Evolutionary conservation across 2,113 vertebrate species (phyloP).

Genomic region (Triplophysa siluroides): DNA sequence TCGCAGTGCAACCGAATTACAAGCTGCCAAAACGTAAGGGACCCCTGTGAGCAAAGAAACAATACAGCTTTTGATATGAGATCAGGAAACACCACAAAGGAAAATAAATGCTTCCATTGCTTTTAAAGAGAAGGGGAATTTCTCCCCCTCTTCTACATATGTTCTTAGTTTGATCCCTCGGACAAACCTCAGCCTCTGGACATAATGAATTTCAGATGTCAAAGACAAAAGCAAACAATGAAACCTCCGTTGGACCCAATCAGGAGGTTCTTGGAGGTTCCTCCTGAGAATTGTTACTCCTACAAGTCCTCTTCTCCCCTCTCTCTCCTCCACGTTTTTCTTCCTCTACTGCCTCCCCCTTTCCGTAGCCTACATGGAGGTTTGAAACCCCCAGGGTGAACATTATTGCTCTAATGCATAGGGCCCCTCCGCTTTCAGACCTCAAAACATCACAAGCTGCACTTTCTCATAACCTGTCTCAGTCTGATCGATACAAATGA

Average conservation of each 20-base stretch:
- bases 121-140: conserved; percentile 72
- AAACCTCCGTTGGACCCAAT: conserved; percentile 73
- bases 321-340: conserved; percentile 58
- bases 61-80: conserved; percentile 76
- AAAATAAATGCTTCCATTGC: conserved; percentile 78
- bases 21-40: conserved; percentile 73
- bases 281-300: conserved; percentile 54
- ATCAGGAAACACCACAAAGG: conserved; percentile 76
- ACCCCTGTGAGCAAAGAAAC: conserved; percentile 74
- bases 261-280: conserved; percentile 71
- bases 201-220: conserved; percentile 81
- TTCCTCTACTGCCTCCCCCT: conserved; percentile 54
- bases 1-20: conserved; percentile 58
- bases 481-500: conserved; percentile 42
- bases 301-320: conserved; percentile 56
- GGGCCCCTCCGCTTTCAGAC: conserved; percentile 43
- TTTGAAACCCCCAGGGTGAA: conserved; percentile 52
- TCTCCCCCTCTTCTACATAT: conserved; percentile 68
- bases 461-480: conserved; percentile 58
- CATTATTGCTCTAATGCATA: conserved; percentile 58
- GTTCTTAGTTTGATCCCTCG: conserved; percentile 79
- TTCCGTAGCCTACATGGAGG: conserved; percentile 40
- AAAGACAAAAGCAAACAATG: conserved; percentile 66
- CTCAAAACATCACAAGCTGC: conserved; percentile 42
- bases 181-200: conserved; percentile 74